Conservation (phyloP, 37 sponge, comb jelly and placozoan genomes). For the Mnemiopsis leidyi region DNA sequence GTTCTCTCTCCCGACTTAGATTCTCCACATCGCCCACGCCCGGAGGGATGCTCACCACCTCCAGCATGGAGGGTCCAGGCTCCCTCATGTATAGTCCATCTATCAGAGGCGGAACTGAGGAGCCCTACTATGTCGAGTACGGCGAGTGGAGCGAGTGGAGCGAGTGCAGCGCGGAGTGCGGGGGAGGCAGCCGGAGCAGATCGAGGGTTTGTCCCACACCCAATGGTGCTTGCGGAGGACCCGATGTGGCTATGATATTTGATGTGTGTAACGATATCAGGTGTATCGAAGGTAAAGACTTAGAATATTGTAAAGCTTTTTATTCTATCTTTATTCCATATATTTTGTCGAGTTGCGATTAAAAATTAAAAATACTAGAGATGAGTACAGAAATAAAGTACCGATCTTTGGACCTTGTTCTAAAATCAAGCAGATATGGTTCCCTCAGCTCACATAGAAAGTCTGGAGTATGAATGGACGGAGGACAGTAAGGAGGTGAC, state of each 20-base stretch:
- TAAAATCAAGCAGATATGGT: neutral
- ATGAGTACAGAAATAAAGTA: no score
- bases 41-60: neutral
- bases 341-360: no score
- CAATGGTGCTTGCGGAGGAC: constrained; percentile 1
- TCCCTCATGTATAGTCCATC: neutral
- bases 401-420: neutral
- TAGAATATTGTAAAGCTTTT: neutral
- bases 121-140: neutral
- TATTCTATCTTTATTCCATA: neutral
- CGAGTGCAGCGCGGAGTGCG: constrained; percentile 19
- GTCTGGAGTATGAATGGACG: constrained; percentile 5
- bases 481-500: neutral
- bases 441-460: neutral
- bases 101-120: neutral
- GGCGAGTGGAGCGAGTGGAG: constrained; percentile 22
- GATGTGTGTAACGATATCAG: neutral
- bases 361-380: no score
- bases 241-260: neutral
- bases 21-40: neutral
- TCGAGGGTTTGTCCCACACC: neutral
- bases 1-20: neutral
- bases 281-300: neutral
- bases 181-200: neutral
- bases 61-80: neutral